Conservation (phyloP, 2,888 invertebrate species). For the Podabrus alpinus region DNA sequence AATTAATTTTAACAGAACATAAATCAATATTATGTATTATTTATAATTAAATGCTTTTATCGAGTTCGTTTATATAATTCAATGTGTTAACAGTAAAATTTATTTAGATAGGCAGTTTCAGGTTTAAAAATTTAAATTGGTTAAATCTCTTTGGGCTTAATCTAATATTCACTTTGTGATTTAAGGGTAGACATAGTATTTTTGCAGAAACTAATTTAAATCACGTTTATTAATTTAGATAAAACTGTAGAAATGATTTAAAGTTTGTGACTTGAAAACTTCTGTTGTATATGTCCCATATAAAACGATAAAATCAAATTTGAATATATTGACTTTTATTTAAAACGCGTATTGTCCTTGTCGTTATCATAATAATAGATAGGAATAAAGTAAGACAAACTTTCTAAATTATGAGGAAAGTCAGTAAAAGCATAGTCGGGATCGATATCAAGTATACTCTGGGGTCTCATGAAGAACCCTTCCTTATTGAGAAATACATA, state of each 20-base stretch:
- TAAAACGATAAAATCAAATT: constrained; percentile 1
- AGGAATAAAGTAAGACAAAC: constrained; percentile 30
- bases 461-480: constrained; percentile 34
- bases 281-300: background rate
- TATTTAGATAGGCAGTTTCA: background rate
- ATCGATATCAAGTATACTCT: constrained; percentile 39
- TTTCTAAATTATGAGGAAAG: constrained; percentile 39
- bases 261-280: background rate
- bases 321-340: constrained; percentile 4
- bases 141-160: background rate
- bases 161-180: background rate
- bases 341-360: constrained; percentile 15
- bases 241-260: background rate
- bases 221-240: background rate
- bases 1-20: background rate
- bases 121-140: background rate
- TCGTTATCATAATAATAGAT: constrained; percentile 28
- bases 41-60: background rate
- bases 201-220: background rate
- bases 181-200: background rate
- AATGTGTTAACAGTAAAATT: background rate
- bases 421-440: constrained; percentile 35
- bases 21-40: constrained; percentile 1
- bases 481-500: constrained; percentile 37
- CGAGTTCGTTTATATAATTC: background rate